phyloP scores from a whole-genome alignment of 2,888 invertebrate genomes.

The Drosophila buzzatii region DNA sequence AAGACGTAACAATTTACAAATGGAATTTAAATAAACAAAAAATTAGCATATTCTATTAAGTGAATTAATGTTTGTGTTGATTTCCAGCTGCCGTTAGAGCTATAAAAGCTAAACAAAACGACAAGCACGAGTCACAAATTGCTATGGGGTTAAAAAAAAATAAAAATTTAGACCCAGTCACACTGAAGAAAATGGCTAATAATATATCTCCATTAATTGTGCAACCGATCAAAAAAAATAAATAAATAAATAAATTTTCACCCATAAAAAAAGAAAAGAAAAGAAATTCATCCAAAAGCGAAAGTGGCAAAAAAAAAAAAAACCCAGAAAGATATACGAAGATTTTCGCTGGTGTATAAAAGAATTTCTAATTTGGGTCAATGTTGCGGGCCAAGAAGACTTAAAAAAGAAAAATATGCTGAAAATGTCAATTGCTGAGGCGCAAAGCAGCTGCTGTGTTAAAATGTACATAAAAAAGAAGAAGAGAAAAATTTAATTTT shows the following conservation, averaged over 20 bases:
- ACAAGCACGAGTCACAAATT: conserved; percentile 58
- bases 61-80: conserved; percentile 40
- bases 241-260: conserved; percentile 48
- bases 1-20: conserved; percentile 41
- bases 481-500: conserved; percentile 3
- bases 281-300: conserved; percentile 47
- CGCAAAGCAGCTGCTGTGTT: conserved; percentile 51
- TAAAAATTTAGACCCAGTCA: conserved; percentile 13
- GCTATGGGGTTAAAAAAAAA: conserved; percentile 4
- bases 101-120: conserved; percentile 17
- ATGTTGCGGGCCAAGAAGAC: conserved; percentile 47
- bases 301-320: conserved; percentile 47
- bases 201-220: conserved; percentile 66
- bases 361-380: conserved; percentile 64
- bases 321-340: conserved; percentile 14
- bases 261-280: conserved; percentile 13
- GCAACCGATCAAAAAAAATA: conserved; percentile 46
- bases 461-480: background rate
- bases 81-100: conserved; percentile 57
- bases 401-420: conserved; percentile 35
- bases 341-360: conserved; percentile 31
- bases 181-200: conserved; percentile 34
- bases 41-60: conserved; percentile 68
- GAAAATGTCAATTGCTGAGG: conserved; percentile 56
- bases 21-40: conserved; percentile 5